A percentile compares a stretch with the other conserved stretches of the same genome.
phyloP scores from a whole-genome alignment of 2,888 invertebrate genomes.

The Mycalesis mineus region DNA sequence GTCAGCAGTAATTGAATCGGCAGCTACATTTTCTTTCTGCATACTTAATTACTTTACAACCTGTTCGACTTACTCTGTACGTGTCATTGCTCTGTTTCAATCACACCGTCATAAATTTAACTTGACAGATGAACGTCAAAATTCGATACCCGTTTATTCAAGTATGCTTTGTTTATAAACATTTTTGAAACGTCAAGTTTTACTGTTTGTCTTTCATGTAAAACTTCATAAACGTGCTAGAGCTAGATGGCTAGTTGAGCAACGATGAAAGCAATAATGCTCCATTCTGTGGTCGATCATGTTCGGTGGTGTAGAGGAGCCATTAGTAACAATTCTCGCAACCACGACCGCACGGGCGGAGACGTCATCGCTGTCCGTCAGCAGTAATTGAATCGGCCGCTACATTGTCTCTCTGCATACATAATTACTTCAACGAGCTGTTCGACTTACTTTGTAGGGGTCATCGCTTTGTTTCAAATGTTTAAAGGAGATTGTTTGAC shows the following conservation, averaged over 20 bases:
- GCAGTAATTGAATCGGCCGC: neutral
- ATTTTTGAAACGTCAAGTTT: no score
- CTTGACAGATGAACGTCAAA: no score
- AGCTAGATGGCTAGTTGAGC: no score
- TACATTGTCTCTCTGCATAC: conserved; percentile 3
- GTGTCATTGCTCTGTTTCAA: neutral
- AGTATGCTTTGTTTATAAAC: no score
- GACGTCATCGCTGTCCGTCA: neutral
- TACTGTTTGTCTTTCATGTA: no score
- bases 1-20: neutral
- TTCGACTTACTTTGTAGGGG: neutral
- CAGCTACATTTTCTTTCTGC: neutral
- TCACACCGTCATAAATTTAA: no score
- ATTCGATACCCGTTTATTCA: no score
- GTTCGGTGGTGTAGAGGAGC: neutral
- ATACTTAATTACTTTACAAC: neutral
- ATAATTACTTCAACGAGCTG: neutral
- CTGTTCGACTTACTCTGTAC: neutral
- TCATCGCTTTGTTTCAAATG: neutral
- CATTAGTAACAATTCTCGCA: neutral
- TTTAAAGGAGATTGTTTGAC: no score
- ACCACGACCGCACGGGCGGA: neutral
- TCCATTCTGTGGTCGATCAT: no score
- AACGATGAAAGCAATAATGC: no score
- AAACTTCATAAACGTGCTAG: no score